A percentile compares a stretch with the other conserved stretches of the same genome.
These are phyloP conservation scores for Lottia scabra DNA, from an alignment of 2,888 invertebrate genomes.

Conservation along the genomic window DNA sequence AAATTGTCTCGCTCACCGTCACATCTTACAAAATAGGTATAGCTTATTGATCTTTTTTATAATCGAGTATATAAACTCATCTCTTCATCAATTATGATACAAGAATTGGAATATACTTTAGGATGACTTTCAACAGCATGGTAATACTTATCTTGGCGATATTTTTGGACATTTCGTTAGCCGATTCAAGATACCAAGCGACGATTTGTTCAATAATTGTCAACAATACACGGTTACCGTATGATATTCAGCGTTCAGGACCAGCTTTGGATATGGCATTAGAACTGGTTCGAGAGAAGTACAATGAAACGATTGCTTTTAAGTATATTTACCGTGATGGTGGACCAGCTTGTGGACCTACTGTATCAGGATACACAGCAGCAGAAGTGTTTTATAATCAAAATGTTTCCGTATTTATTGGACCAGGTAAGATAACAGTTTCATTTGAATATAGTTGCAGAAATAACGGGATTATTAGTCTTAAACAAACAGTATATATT, in stretches of 20 bases:
- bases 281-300: constrained; percentile 7
- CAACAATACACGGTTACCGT: constrained; percentile 16
- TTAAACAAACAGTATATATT: too few relatives aligned
- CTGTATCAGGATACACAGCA: constrained; percentile 4
- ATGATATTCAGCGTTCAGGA: constrained; percentile 17
- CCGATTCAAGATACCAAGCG: constrained; percentile 5
- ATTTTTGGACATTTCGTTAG: background rate
- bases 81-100: too few relatives aligned
- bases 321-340: constrained; percentile 13
- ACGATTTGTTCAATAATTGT: constrained; percentile 16
- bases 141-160: too few relatives aligned
- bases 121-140: too few relatives aligned
- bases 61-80: too few relatives aligned
- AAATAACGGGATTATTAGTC: too few relatives aligned
- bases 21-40: too few relatives aligned
- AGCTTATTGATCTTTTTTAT: too few relatives aligned
- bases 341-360: constrained; percentile 7
- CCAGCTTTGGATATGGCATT: constrained; percentile 17
- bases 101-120: too few relatives aligned
- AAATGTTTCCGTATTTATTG: constrained; percentile 17
- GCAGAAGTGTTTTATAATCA: constrained; percentile 4
- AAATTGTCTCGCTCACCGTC: too few relatives aligned
- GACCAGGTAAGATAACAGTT: constrained; percentile 13
- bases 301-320: constrained; percentile 6
- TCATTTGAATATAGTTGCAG: too few relatives aligned